A percentile compares a stretch with the other conserved stretches of the same genome.
Conservation (phyloP, 23 tunicate genomes). For the Pegea sp. region DNA sequence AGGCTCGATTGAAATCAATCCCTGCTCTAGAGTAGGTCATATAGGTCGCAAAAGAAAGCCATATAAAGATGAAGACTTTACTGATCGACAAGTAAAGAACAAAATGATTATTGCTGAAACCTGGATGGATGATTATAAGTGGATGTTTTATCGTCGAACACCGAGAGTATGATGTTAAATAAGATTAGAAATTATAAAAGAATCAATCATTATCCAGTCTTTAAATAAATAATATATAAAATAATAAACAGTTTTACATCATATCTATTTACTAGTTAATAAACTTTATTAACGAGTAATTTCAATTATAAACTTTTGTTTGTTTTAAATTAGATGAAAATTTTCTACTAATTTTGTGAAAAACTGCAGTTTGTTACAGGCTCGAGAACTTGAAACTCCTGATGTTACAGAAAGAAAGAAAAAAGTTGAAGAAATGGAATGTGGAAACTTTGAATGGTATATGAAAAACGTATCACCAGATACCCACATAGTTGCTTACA, state of each 20-base stretch:
- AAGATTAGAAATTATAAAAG: too few relatives aligned
- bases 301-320: too few relatives aligned
- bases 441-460: conserved; percentile 69
- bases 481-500: conserved; percentile 35
- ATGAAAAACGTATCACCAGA: conserved; percentile 33
- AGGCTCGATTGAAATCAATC: conserved; percentile 50
- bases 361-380: conserved; percentile 14
- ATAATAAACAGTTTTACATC: too few relatives aligned
- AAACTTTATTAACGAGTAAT: too few relatives aligned
- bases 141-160: conserved; percentile 60
- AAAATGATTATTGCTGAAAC: conserved; percentile 48
- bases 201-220: too few relatives aligned
- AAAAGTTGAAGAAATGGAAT: conserved; percentile 11
- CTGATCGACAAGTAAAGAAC: conserved; percentile 9
- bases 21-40: conserved; percentile 64
- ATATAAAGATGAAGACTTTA: conserved; percentile 3
- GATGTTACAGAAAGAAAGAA: conserved; percentile 25
- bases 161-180: conserved; percentile 15
- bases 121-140: conserved; percentile 83
- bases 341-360: too few relatives aligned
- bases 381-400: conserved; percentile 12
- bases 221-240: too few relatives aligned
- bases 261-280: too few relatives aligned
- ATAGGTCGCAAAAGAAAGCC: conserved; percentile 56
- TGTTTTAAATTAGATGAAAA: too few relatives aligned